Conservation (phyloP, 2,888 invertebrate species). For the Orchesellides sinensis region DNA sequence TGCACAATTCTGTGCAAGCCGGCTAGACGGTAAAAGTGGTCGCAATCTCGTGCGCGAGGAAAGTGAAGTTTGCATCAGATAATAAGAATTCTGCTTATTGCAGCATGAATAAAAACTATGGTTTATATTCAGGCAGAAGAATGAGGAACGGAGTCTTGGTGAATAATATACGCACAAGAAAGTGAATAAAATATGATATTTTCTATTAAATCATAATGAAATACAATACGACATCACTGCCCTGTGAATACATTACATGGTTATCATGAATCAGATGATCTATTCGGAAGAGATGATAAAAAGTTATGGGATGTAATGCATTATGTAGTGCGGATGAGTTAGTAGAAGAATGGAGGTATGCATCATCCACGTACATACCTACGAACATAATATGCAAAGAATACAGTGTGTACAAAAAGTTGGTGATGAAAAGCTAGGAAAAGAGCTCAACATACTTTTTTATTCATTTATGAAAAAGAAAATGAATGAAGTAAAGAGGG, state of each 20-base stretch:
- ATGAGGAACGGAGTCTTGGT: background rate
- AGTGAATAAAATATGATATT: constrained; percentile 35
- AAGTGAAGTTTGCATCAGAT: background rate
- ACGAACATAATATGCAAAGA: no score
- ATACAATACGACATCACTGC: background rate
- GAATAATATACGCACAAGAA: background rate
- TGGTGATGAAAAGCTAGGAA: background rate
- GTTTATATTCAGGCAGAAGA: background rate
- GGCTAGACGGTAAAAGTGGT: no score
- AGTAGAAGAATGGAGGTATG: background rate
- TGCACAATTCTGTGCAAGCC: no score
- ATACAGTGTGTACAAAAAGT: background rate
- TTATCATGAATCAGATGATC: constrained; percentile 4
- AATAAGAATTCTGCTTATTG: background rate
- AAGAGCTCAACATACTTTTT: background rate
- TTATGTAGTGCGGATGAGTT: background rate
- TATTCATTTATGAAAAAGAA: background rate
- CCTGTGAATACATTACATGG: background rate
- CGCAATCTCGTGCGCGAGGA: no score
- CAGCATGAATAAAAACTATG: background rate
- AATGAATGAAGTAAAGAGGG: background rate
- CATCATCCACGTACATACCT: no score
- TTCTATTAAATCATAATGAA: constrained; percentile 30
- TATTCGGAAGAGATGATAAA: background rate
- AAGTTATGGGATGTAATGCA: background rate